phyloP scores from a whole-genome alignment of 1,140 invertebrate species.

The Drosophila bipectinata region DNA sequence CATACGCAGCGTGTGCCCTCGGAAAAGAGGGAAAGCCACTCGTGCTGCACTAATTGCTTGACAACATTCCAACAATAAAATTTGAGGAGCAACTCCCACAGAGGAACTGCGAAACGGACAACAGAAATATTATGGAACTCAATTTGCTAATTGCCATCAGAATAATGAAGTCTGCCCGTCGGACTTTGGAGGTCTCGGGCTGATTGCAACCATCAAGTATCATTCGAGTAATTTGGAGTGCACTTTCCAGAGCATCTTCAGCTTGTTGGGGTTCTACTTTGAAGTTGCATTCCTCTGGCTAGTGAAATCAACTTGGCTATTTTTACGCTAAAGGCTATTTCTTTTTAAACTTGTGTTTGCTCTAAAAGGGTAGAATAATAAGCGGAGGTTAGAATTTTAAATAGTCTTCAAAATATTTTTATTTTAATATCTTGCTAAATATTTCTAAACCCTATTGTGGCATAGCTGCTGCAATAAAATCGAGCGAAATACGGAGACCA shows the following conservation, averaged over 20 bases:
- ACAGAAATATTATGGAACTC: conserved; percentile 75
- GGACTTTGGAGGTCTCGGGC: background rate
- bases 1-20: conserved; percentile 54
- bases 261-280: conserved; percentile 38
- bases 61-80: conserved; percentile 51
- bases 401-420: background rate
- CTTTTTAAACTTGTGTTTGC: background rate
- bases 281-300: background rate
- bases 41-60: conserved; percentile 71
- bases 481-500: conserved; percentile 13
- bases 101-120: conserved; percentile 33
- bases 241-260: conserved; percentile 53
- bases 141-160: conserved; percentile 82
- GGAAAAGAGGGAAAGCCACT: conserved; percentile 22
- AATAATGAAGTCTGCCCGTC: conserved; percentile 73
- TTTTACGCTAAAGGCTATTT: background rate
- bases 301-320: background rate
- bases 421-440: background rate
- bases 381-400: background rate
- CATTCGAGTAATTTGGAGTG: conserved; percentile 80
- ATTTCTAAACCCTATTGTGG: conserved; percentile 16
- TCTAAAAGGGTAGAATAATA: background rate
- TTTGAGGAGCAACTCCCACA: conserved; percentile 16
- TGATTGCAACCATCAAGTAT: conserved; percentile 82
- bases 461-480: conserved; percentile 64